phyloP scores from a whole-genome alignment of 2,797 vertebrate species.

The Ambastaia sidthimunki region DNA sequence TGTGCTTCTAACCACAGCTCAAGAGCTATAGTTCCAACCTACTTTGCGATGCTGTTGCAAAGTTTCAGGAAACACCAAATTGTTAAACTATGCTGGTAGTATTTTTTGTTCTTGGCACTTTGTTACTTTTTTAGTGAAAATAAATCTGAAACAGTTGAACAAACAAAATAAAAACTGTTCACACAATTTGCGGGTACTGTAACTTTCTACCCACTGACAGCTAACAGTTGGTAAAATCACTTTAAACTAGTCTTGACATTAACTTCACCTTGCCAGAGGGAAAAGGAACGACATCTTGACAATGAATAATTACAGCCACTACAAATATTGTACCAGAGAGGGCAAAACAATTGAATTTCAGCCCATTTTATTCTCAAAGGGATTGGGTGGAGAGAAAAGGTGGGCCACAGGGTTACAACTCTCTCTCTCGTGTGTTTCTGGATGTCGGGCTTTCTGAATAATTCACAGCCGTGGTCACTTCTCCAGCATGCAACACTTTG shows the following conservation, averaged over 20 bases:
- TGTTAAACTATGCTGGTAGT: not conserved
- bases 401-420: constrained; percentile 33
- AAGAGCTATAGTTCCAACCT: constrained; percentile 1
- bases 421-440: constrained; percentile 11
- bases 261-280: constrained; percentile 27
- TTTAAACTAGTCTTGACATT: constrained; percentile 32
- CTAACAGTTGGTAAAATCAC: not conserved
- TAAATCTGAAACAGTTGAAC: not conserved
- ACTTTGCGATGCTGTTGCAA: not conserved
- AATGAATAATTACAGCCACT: constrained; percentile 40
- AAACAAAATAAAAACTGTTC: constrained; percentile 2
- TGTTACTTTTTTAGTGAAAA: not conserved
- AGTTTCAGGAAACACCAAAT: too few species aligned
- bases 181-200: not conserved
- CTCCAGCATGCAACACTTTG: constrained; percentile 13
- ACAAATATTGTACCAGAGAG: constrained; percentile 18
- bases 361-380: not conserved
- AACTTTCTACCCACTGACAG: not conserved
- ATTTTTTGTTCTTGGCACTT: not conserved
- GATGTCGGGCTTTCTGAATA: constrained; percentile 48
- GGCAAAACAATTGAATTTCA: constrained; percentile 41
- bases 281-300: constrained; percentile 4
- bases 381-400: constrained; percentile 30
- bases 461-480: constrained; percentile 46
- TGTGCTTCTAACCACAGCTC: too few species aligned